Evolutionary conservation across 2,113 vertebrate genomes (phyloP), one percentile per base, ranked within the genome.

Genomic region (Aldabrachelys gigantea): DNA sequence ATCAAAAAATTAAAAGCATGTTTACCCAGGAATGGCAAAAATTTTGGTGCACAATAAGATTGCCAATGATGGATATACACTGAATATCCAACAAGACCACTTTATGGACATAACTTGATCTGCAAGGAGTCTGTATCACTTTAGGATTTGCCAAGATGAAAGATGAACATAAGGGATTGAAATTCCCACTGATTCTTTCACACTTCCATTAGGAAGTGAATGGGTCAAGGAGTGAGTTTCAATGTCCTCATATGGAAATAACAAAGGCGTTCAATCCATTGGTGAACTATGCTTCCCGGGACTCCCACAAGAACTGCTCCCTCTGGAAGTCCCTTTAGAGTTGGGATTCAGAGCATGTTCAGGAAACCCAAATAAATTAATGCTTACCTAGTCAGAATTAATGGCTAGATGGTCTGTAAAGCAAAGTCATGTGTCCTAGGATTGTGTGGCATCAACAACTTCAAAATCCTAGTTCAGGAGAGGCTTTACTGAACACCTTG

Each of bases 281-380:
- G 16, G 29, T 62, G 13, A 62, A 62, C 6, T 65, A n/a, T 69
- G 65, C 35, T 69, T 69, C 8, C 65, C 21, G 35, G 14, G 62
- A 69, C 35, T 69, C 14, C 16, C 65, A 69, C 35, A 69, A 35
- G 35, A 69, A n/a, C 35, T 38, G 35, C 47, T 87, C 2, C 4
- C 16, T 85, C 69, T 94, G 29, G 21, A 83, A 75, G 31, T 1
- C 1, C 6, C 29, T 1, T 80, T 85, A 88, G 65, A 10, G 2
- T 85, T 2, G 1, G 7, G 59, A 24, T 3, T 75, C 72, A 80
- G 3, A 90, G n/a, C 0, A 38, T 0, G 4, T 82, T 89, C 82
- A 19, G 29, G 56, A 19, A 87, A 80, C 49, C 11, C 56, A 3
- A 13, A 38, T 35, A n/a, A 92, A 50, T 50, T 1, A 79, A 87